These are phyloP conservation scores for Rhabdomys dilectus DNA, from an alignment of 2,113 vertebrate genomes.

Conservation along the genomic window DNA sequence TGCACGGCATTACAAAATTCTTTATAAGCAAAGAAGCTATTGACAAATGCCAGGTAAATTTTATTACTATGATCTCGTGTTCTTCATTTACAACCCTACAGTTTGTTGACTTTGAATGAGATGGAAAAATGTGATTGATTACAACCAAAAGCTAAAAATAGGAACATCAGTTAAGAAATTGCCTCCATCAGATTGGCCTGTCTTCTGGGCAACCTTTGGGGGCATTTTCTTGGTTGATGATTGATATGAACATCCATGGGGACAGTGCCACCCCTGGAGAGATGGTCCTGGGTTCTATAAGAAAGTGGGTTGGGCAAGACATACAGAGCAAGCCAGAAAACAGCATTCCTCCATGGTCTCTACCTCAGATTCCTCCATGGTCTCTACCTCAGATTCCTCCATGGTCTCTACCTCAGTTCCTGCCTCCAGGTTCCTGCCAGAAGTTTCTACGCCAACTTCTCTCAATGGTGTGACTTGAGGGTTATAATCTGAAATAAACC, in stretches of 20 bases:
- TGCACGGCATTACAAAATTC: not conserved
- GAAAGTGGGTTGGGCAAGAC: not conserved
- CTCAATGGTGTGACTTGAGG: not conserved
- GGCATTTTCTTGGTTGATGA: not conserved
- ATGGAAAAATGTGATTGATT: constrained; percentile 5
- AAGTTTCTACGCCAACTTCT: not conserved
- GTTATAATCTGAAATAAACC: not conserved
- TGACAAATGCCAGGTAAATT: not conserved
- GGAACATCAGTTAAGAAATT: not conserved
- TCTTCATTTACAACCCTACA: not conserved
- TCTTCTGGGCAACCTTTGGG: not conserved
- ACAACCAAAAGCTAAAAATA: constrained; percentile 19
- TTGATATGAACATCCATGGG: too few species aligned
- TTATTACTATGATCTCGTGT: not conserved
- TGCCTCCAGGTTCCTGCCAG: not conserved
- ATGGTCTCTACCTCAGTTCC: not conserved
- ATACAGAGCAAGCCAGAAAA: not conserved
- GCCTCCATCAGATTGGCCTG: not conserved
- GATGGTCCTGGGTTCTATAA: not conserved
- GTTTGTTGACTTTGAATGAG: not conserved
- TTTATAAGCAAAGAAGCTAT: not conserved
- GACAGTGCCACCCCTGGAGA: not conserved
- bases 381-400: not conserved
- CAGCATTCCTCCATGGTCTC: not conserved
- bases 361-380: not conserved